phyloP scores from a whole-genome alignment of 2,797 vertebrate genomes.

The Cuculus canorus region DNA sequence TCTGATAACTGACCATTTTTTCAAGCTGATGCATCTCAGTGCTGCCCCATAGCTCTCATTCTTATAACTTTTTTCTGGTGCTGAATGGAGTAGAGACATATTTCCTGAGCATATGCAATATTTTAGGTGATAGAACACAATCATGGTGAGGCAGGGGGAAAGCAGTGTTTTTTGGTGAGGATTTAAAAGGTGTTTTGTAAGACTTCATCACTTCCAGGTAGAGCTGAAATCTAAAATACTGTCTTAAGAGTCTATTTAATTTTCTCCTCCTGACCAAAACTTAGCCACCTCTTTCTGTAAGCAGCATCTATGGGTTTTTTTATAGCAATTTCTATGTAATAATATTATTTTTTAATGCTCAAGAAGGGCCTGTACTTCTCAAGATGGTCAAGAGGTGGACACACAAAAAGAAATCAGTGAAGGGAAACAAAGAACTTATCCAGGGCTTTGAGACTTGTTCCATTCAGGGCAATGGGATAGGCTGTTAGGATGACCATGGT shows the following conservation, averaged over 20 bases:
- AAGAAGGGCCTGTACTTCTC: neutral
- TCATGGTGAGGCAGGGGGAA: neutral
- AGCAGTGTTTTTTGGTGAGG: neutral
- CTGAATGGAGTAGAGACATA: neutral
- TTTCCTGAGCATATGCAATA: neutral
- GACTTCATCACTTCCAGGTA: neutral
- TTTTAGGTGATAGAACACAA: neutral
- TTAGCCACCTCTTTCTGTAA: neutral
- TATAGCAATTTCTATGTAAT: neutral
- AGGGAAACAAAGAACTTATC: neutral
- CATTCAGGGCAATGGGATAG: neutral
- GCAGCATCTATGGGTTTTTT: neutral
- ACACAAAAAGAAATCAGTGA: neutral
- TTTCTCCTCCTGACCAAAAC: neutral
- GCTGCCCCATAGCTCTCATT: neutral
- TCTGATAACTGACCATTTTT: neutral
- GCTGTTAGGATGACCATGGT: neutral
- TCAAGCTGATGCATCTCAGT: neutral
- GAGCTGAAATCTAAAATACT: neutral
- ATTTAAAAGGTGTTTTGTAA: neutral
- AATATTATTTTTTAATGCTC: neutral
- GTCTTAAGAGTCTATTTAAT: neutral
- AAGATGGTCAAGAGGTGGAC: neutral
- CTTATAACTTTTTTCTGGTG: neutral
- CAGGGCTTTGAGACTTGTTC: fast-evolving